A percentile compares a stretch with the other conserved stretches of the same genome.
Conservation (phyloP, 2,113 vertebrate genomes). For the Rhodinocichla rosea region DNA sequence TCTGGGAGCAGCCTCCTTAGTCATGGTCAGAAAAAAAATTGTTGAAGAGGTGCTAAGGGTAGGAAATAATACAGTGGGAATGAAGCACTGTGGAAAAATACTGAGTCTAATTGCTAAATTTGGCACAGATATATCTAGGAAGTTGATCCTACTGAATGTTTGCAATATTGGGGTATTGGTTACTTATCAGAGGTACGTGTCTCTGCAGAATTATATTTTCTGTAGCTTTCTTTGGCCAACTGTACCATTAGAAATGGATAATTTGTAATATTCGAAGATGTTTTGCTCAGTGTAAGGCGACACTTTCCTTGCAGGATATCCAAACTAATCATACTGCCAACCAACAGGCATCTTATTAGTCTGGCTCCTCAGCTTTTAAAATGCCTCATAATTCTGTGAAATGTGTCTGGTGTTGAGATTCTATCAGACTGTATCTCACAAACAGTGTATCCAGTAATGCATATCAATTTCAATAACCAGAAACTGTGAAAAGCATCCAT, state of each 20-base stretch:
- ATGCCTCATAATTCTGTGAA: not conserved
- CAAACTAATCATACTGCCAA: not conserved
- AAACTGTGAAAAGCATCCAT: not conserved
- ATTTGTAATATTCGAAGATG: not conserved
- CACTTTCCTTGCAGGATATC: not conserved
- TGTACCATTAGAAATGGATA: not conserved
- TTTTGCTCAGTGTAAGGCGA: not conserved
- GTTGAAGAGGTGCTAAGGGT: not conserved
- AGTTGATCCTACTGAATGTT: slow-evolving; percentile 9
- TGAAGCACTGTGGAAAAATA: slow-evolving; percentile 7
- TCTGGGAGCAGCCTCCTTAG: not conserved
- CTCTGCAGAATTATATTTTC: not conserved
- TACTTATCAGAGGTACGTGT: not conserved
- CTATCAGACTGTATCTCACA: not conserved
- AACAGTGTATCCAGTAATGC: not conserved
- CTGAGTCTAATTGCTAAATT: slow-evolving; percentile 3
- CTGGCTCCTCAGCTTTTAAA: not conserved
- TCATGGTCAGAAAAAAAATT: not conserved
- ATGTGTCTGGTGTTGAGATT: not conserved
- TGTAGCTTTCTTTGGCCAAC: not conserved
- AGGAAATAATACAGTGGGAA: not conserved
- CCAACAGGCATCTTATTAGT: not conserved
- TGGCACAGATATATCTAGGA: not conserved
- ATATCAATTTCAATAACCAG: not conserved
- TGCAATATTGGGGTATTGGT: not conserved